Conservation (phyloP, 2,888 invertebrate genomes). For the Penaeus monodon region DNA sequence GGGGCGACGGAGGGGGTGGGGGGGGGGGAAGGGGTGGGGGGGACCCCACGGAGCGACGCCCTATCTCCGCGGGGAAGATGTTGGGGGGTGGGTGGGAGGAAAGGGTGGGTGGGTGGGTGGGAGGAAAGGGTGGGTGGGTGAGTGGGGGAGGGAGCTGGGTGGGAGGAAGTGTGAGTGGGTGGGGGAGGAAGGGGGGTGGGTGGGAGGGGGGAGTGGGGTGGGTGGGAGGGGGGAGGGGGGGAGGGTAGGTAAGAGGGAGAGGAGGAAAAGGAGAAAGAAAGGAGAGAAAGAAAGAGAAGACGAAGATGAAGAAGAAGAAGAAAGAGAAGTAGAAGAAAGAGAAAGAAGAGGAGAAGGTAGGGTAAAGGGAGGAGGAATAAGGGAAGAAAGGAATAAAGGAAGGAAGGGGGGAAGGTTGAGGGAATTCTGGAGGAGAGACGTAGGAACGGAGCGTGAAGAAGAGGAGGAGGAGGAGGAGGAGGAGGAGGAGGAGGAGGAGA, state of each 20-base stretch:
- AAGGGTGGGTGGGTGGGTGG: not conserved
- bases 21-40: no score
- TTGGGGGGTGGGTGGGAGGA: no score
- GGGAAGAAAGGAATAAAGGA: not conserved
- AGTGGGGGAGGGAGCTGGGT: not conserved
- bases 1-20: no score
- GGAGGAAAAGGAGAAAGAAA: not conserved
- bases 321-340: not conserved
- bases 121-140: not conserved
- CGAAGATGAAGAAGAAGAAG: not conserved
- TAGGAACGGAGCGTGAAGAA: no score
- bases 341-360: not conserved
- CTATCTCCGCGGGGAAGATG: no score
- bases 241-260: not conserved
- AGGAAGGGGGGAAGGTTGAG: not conserved
- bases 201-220: not conserved
- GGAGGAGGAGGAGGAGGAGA: not conserved
- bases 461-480: not conserved
- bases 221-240: not conserved
- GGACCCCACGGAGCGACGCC: not conserved
- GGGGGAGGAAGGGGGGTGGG: not conserved
- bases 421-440: no score
- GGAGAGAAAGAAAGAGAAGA: not conserved
- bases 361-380: not conserved
- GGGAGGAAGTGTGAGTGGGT: no score